A percentile compares a stretch with the other conserved stretches of the same genome.
phyloP scores from a whole-genome alignment of 2,797 vertebrate species.

The Benthosema pterotum region DNA sequence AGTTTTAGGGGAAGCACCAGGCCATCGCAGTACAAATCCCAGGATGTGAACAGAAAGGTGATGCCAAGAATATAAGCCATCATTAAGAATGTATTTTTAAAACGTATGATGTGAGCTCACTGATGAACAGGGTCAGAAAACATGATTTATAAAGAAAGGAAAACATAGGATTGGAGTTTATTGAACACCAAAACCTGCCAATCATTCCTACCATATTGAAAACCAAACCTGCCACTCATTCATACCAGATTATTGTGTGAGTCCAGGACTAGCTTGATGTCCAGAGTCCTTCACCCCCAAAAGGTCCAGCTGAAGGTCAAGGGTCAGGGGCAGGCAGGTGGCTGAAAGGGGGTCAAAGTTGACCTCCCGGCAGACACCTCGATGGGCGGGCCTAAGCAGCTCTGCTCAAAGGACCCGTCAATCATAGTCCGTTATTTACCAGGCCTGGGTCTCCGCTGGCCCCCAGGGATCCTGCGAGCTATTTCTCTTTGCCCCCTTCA shows the following conservation, averaged over 20 bases:
- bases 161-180: too few relatives aligned
- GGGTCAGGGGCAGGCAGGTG: slow-evolving; percentile 75
- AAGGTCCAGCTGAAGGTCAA: slow-evolving; percentile 60
- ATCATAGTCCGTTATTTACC: slow-evolving; percentile 77
- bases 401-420: slow-evolving; percentile 73
- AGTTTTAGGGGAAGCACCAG: too few relatives aligned
- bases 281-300: slow-evolving; percentile 20
- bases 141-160: too few relatives aligned
- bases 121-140: too few relatives aligned
- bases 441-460: slow-evolving; percentile 61
- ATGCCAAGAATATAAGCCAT: too few relatives aligned
- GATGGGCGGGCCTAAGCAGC: slow-evolving; percentile 58
- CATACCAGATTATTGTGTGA: slow-evolving; percentile 12
- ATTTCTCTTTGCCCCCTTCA: slow-evolving; percentile 56
- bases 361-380: slow-evolving; percentile 66
- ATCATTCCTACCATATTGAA: too few relatives aligned
- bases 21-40: too few relatives aligned
- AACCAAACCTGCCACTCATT: background rate
- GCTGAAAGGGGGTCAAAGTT: slow-evolving; percentile 70
- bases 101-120: too few relatives aligned
- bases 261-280: slow-evolving; percentile 6
- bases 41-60: too few relatives aligned
- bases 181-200: too few relatives aligned
- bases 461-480: slow-evolving; percentile 55
- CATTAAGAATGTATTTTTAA: too few relatives aligned